A percentile compares a stretch with the other conserved stretches of the same genome.
phyloP scores from a whole-genome alignment of 1,140 invertebrate genomes.

The Danaus plexippus region DNA sequence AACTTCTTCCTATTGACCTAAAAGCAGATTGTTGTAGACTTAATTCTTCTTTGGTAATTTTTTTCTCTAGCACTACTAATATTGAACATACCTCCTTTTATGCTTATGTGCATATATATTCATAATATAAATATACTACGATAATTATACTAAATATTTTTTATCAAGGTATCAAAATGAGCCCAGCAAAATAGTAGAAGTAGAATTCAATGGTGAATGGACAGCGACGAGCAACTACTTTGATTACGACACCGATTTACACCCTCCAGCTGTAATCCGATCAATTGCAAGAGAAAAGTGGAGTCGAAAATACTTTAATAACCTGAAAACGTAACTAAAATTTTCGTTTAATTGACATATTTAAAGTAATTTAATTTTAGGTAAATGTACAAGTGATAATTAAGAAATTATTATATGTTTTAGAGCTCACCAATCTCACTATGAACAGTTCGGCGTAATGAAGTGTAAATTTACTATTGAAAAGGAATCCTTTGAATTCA shows the following conservation, averaged over 20 bases:
- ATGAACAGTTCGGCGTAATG: constrained; percentile 79
- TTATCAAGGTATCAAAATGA: constrained; percentile 56
- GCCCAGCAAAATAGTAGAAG: constrained; percentile 58
- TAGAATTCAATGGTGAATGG: constrained; percentile 71
- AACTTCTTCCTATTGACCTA: no score
- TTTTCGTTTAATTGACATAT: background rate
- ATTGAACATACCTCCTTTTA: no score
- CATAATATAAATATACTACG: no score
- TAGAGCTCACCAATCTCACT: constrained; percentile 81
- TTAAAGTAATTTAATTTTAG: no score
- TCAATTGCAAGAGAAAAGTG: constrained; percentile 78
- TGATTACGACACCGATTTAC: constrained; percentile 79
- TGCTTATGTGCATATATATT: no score
- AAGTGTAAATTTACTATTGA: constrained; percentile 72
- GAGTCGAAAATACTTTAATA: constrained; percentile 76
- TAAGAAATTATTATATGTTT: constrained; percentile 7
- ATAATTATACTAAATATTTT: background rate
- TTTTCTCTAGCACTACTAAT: no score
- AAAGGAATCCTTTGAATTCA: constrained; percentile 59
- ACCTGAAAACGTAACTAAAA: constrained; percentile 73
- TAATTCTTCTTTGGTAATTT: no score
- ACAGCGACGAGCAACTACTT: constrained; percentile 71
- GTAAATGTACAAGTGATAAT: no score
- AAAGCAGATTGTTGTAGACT: no score
- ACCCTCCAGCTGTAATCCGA: constrained; percentile 73